Evolutionary conservation across 92 coral and sea anemone species (phyloP).

Genomic region (Diadumene lineata): DNA sequence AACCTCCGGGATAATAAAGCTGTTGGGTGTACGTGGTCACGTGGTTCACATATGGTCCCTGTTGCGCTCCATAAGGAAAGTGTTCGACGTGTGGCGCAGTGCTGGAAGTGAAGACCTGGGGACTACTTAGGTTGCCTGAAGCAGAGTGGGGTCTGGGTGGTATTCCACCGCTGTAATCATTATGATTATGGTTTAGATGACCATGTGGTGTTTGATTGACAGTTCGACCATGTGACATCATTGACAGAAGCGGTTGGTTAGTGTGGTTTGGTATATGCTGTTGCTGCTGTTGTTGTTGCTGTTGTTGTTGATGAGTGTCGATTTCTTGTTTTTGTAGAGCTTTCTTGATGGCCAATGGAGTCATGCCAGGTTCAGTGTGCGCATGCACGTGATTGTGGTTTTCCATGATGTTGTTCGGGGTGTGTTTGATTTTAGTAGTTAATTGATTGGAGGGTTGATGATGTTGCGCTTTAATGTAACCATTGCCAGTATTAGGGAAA

Average conservation of each 20-base stretch:
- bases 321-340: slow-evolving; percentile 54
- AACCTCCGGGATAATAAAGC: slow-evolving; percentile 81
- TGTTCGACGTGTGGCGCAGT: slow-evolving; percentile 72
- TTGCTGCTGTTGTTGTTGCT: too few relatives aligned
- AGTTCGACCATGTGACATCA: slow-evolving; percentile 76
- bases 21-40: slow-evolving; percentile 72
- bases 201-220: slow-evolving; percentile 42
- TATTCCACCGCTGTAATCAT: slow-evolving; percentile 64
- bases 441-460: slow-evolving; percentile 29
- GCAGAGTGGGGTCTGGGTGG: slow-evolving; percentile 96
- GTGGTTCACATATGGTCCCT: slow-evolving; percentile 73
- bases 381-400: slow-evolving; percentile 78
- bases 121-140: slow-evolving; percentile 72
- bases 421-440: slow-evolving; percentile 61
- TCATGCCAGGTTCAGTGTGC: slow-evolving; percentile 38
- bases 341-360: slow-evolving; percentile 69
- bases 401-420: slow-evolving; percentile 54
- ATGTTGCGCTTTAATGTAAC: slow-evolving; percentile 58
- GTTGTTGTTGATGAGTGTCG: slow-evolving; percentile 62
- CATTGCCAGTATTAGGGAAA: slow-evolving; percentile 58
- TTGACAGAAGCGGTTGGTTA: slow-evolving; percentile 85
- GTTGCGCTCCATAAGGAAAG: slow-evolving; percentile 68
- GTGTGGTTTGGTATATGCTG: slow-evolving; percentile 52
- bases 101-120: slow-evolving; percentile 56
- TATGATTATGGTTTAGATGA: slow-evolving; percentile 42